phyloP scores from a whole-genome alignment of 2,888 invertebrate genomes.

The Nebria salina region DNA sequence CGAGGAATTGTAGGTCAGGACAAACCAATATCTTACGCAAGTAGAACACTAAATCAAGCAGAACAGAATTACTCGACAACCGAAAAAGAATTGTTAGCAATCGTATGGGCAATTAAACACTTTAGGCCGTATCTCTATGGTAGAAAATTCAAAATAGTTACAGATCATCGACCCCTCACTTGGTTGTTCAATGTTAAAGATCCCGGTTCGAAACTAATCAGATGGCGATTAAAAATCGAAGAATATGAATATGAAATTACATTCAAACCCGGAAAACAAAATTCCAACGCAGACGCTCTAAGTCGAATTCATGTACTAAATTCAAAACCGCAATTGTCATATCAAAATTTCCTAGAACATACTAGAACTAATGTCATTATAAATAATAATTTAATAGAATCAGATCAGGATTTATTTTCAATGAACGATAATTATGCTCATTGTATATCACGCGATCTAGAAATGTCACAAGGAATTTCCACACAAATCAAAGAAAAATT shows the following conservation, averaged over 20 bases:
- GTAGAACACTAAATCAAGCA: slow-evolving; percentile 26
- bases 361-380: slow-evolving; percentile 5
- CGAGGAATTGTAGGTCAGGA: slow-evolving; percentile 13
- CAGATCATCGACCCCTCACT: slow-evolving; percentile 51
- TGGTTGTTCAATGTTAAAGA: slow-evolving; percentile 44
- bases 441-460: slow-evolving; percentile 13
- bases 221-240: too few relatives aligned
- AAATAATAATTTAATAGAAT: slow-evolving; percentile 20
- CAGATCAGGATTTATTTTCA: slow-evolving; percentile 8
- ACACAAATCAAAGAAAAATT: not conserved
- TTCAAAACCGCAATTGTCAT: not conserved
- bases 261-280: too few relatives aligned
- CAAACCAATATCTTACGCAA: slow-evolving; percentile 32
- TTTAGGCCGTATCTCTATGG: slow-evolving; percentile 40
- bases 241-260: too few relatives aligned
- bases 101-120: slow-evolving; percentile 35
- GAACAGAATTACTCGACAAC: slow-evolving; percentile 20
- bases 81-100: slow-evolving; percentile 36
- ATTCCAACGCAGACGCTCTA: slow-evolving; percentile 46
- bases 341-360: slow-evolving; percentile 12
- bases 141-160: slow-evolving; percentile 51
- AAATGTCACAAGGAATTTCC: slow-evolving; percentile 9
- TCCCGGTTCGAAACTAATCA: too few relatives aligned
- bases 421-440: slow-evolving; percentile 26
- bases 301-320: slow-evolving; percentile 45